Conservation (phyloP, 2,797 vertebrate species). For the Rhabdomys pumilio region DNA sequence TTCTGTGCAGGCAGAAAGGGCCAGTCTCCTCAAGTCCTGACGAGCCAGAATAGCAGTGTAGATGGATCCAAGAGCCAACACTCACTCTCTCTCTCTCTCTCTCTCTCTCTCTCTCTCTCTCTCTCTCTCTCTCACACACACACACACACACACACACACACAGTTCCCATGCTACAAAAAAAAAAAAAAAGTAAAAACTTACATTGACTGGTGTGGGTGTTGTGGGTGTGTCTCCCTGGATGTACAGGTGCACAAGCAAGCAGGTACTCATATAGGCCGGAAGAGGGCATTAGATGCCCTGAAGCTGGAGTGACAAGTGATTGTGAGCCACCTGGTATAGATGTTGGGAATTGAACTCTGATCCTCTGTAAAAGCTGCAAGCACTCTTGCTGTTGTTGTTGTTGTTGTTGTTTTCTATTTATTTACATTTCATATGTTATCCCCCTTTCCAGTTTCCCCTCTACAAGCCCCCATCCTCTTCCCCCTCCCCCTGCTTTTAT, state of each 20-base stretch:
- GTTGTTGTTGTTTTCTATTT: no score
- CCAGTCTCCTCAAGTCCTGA: background rate
- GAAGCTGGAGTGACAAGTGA: background rate
- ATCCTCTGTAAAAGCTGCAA: background rate
- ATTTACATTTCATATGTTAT: no score
- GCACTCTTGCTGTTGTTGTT: background rate
- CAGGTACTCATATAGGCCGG: background rate
- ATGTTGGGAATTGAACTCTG: background rate
- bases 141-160: background rate
- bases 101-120: no score
- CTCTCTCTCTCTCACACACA: no score
- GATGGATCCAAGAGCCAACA: rapidly evolving
- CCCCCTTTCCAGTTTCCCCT: no score
- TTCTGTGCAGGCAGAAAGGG: background rate
- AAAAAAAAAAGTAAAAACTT: background rate
- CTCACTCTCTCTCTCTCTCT: background rate
- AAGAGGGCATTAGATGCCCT: background rate
- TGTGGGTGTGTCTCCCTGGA: background rate
- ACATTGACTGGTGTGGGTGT: background rate
- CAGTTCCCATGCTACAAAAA: background rate
- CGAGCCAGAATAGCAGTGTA: rapidly evolving
- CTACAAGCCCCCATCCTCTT: no score
- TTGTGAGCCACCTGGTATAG: background rate
- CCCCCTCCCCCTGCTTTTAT: no score
- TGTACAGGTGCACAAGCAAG: background rate